Evolutionary conservation across 2,888 invertebrate species (phyloP), one percentile per base, ranked within the genome.

Genomic region (Eristalis tenax): DNA sequence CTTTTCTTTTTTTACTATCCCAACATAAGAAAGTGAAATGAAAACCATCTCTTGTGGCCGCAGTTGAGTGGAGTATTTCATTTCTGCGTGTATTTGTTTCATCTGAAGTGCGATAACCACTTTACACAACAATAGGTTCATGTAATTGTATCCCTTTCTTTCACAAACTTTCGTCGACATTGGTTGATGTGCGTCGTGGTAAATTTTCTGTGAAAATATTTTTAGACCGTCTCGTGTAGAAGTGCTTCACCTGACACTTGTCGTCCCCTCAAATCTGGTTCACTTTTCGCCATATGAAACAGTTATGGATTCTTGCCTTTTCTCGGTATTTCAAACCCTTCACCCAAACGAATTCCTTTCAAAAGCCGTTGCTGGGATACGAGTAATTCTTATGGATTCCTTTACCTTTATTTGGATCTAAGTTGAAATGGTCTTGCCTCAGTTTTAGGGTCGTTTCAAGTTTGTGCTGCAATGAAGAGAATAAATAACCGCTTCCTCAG

Each of bases 21-120:
- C 22, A 61, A n/a, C 28, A 15, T 22, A 50, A 11, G 73, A 83
- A 57, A 83, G 78, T 83, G 73, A 83, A 83, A 83, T 74, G 43
- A 40, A 83, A 69, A 63, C 69, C 69, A n/a, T 2, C 13, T 28
- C 18, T 66, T 71, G 43, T n/a, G 43, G 65, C 65, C 70, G 22
- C 81, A 78, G 68, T 61, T 38, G 69, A 57, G 15, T 61, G 8
- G 23, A 5, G n/a, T 1, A 32, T 38, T 1, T 32, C 73, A 26
- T 6, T 56, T 73, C 40, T 68, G 18, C 65, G n/a, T 38, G 83
- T 56, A 22, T 78, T 68, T 35, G 56, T 73, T 68, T 73, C 38
- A 78, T 18, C 40, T 77, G 38, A 32, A 56, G 43, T 63, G 40
- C 66, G 57, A 22, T 38, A 43, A 66, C 38, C 13, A 26, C 43